These are phyloP conservation scores for Talpa occidentalis DNA, from an alignment of 2,113 vertebrate genomes.

Conservation along the genomic window DNA sequence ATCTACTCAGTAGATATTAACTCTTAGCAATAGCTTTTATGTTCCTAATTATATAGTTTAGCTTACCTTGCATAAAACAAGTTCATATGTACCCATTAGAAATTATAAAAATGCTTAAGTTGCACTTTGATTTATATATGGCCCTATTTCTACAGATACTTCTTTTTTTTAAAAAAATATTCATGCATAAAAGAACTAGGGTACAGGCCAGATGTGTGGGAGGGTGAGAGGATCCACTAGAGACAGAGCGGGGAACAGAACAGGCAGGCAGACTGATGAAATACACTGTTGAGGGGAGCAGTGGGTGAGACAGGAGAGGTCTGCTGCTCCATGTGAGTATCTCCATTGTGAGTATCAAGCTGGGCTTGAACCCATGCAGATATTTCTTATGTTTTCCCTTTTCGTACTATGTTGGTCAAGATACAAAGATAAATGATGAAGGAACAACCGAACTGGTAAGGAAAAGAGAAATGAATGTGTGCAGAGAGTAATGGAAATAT, in stretches of 20 bases:
- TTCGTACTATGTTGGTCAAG: background rate
- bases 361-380: too few relatives aligned
- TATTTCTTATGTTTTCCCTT: background rate
- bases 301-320: too few relatives aligned
- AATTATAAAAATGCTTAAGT: background rate
- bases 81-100: background rate
- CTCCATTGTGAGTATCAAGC: too few relatives aligned
- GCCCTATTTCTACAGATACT: background rate
- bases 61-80: background rate
- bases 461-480: background rate
- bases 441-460: background rate
- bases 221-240: too few relatives aligned
- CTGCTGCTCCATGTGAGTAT: too few relatives aligned
- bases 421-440: background rate
- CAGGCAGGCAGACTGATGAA: too few relatives aligned
- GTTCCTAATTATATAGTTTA: background rate
- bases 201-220: too few relatives aligned
- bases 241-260: too few relatives aligned
- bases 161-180: too few relatives aligned
- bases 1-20: background rate
- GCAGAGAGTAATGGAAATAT: background rate
- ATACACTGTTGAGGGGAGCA: too few relatives aligned
- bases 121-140: background rate
- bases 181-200: too few relatives aligned
- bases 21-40: background rate